These are phyloP conservation scores for Macrotrachela quadricornifera DNA, from an alignment of 1,140 invertebrate genomes.

Conservation along the genomic window DNA sequence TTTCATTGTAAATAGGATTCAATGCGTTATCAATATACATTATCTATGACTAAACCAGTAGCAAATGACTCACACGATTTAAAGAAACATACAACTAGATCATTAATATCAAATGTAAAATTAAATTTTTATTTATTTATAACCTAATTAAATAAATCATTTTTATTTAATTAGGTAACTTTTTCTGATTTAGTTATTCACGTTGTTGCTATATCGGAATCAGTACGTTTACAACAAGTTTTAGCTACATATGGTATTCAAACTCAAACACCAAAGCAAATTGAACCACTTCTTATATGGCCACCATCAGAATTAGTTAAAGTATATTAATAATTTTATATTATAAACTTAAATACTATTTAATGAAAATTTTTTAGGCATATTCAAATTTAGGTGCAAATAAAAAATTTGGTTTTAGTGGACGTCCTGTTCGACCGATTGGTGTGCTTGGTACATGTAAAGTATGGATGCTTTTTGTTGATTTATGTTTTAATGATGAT, in stretches of 20 bases:
- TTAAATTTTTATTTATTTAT: too few species aligned
- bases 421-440: conserved; percentile 63
- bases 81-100: too few species aligned
- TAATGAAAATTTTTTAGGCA: conserved; percentile 30
- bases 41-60: too few species aligned
- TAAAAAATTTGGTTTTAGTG: conserved; percentile 61
- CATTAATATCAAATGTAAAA: too few species aligned
- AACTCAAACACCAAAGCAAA: conserved; percentile 88
- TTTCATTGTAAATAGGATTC: too few species aligned
- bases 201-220: conserved; percentile 90
- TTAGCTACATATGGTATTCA: conserved; percentile 97
- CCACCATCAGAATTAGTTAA: conserved; percentile 70
- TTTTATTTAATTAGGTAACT: conserved; percentile 16
- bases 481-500: too few species aligned
- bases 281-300: conserved; percentile 90
- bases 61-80: too few species aligned
- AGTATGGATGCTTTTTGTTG: conserved; percentile 19
- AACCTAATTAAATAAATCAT: too few species aligned
- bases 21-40: too few species aligned
- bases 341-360: too few species aligned
- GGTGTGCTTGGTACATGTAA: conserved; percentile 89
- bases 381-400: conserved; percentile 82
- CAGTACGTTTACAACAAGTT: conserved; percentile 82
- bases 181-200: conserved; percentile 72
- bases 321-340: too few species aligned